A percentile compares a stretch with the other conserved stretches of the same genome.
Evolutionary conservation across 2,797 vertebrate genomes (phyloP).

Genomic region (Phataginus tetradactyla): DNA sequence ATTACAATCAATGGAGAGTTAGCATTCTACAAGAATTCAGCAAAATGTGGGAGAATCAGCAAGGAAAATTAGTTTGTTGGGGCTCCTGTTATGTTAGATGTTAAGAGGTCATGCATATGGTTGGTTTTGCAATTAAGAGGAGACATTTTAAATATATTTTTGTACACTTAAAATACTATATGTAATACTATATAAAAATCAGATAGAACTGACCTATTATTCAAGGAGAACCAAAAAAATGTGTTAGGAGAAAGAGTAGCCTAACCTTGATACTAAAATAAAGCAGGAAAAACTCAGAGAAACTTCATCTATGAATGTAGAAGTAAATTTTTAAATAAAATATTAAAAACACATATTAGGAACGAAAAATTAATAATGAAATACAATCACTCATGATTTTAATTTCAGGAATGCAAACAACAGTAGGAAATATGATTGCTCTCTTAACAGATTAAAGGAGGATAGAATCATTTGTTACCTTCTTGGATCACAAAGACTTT

Average conservation of each 20-base stretch:
- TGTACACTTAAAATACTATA: background rate
- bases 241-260: background rate
- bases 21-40: background rate
- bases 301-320: background rate
- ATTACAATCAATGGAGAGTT: background rate
- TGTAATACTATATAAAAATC: background rate
- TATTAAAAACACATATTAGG: background rate
- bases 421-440: background rate
- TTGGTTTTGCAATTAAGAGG: background rate
- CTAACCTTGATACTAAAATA: background rate
- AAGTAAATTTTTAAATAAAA: background rate
- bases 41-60: background rate
- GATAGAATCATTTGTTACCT: background rate
- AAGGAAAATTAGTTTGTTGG: background rate
- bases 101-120: background rate
- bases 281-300: background rate
- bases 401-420: conserved; percentile 24
- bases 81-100: background rate
- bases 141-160: conserved; percentile 16
- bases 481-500: background rate
- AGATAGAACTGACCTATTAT: background rate
- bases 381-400: background rate
- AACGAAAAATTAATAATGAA: background rate
- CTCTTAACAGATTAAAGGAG: background rate
- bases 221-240: background rate